Evolutionary conservation across 2,797 vertebrate genomes (phyloP), one percentile per base, ranked within the genome.

Genomic region (Squalus acanthias): DNA sequence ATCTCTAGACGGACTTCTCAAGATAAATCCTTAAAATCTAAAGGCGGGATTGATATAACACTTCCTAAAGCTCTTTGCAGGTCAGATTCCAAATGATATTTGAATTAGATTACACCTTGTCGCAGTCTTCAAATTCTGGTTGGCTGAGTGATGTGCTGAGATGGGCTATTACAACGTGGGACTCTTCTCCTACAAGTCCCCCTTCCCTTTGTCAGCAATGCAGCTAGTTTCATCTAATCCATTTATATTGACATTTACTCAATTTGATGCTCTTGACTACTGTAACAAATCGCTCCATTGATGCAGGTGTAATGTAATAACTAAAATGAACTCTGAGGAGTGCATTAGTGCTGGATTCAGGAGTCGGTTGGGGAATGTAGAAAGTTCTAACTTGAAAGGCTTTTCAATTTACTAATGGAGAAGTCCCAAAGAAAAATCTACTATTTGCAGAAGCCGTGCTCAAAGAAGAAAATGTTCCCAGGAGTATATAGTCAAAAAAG

Each of bases 221-320:
- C 98, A 98, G 98, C 98, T 98, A 98, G 98, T 98, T 98, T 98
- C 97, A 98, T 98, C 98, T 99, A 99, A 99, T 99, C 98, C 98
- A 99, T 99, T 99, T 98, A 98, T 98, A 98, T 97, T 99, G 99
- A 99, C 98, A 99, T 98, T 99, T 99, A 99, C 99, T 99, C 99
- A 99, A 99, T 99, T 99, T 99, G 99, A 99, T 99, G 98, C 98
- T 98, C 99, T 98, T 98, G 98, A 98, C 98, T 98, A 98, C 98
- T 99, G 97, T 96, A 97, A 98, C 98, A 98, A 99, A 98, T 99
- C 99, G 99, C 99, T 99, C 99, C 99, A 99, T 99, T 99, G 99
- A 99, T 99, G 99, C 99, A 98, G 98, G 98, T 98, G 98, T 99
- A 99, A 99, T 99, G 98, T 98, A 99, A 99, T 99, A 99, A 99